Conservation (phyloP, 2,797 vertebrate species). For the Bryconaethiops microstoma region DNA sequence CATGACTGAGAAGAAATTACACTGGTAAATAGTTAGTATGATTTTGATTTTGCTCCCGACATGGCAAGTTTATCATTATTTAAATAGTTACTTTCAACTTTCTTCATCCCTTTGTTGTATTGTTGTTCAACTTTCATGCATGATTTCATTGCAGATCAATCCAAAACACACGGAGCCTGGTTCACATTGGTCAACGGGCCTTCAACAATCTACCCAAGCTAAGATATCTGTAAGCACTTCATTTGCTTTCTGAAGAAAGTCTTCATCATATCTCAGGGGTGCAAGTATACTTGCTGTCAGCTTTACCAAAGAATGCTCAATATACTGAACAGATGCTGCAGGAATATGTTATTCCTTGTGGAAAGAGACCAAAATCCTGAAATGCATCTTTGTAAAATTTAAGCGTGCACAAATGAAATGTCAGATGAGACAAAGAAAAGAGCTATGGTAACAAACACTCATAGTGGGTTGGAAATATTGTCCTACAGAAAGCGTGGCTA, state of each 20-base stretch:
- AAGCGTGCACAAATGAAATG: no score
- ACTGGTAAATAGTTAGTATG: no score
- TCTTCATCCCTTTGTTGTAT: neutral
- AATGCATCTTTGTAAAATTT: no score
- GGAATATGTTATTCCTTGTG: no score
- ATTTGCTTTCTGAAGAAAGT: neutral
- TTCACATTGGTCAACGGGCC: slow-evolving; percentile 74
- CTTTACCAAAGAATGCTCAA: neutral
- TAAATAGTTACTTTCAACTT: neutral
- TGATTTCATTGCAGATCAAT: slow-evolving; percentile 76
- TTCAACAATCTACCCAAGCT: slow-evolving; percentile 86
- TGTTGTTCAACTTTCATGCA: slow-evolving; percentile 7
- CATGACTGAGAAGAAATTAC: no score
- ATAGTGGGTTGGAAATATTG: no score
- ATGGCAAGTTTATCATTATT: no score
- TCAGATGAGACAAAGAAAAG: no score
- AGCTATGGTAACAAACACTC: no score
- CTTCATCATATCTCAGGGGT: neutral
- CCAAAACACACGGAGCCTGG: slow-evolving; percentile 83
- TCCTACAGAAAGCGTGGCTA: no score
- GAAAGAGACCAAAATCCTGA: no score
- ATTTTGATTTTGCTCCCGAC: no score
- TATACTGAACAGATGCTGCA: neutral
- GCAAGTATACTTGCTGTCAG: neutral
- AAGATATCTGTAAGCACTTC: slow-evolving; percentile 83